phyloP scores from a whole-genome alignment of 1,140 invertebrate genomes.

The Papilio aristodemus region DNA sequence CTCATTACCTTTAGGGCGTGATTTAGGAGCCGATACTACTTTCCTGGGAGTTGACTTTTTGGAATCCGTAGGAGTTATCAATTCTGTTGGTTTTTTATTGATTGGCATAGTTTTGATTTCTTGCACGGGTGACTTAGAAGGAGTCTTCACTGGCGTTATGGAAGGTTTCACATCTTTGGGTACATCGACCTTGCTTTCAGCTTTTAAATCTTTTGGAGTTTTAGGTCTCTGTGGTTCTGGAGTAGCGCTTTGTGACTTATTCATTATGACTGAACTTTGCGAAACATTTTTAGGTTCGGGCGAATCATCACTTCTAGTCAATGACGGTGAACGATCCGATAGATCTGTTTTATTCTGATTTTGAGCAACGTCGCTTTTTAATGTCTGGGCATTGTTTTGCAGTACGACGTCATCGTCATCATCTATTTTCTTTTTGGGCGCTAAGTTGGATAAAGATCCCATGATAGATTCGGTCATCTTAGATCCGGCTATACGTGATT shows the following conservation, averaged over 20 bases:
- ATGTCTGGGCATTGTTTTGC: conserved; percentile 56
- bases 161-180: conserved; percentile 44
- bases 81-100: conserved; percentile 61
- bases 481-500: conserved; percentile 70
- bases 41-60: conserved; percentile 69
- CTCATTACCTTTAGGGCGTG: conserved; percentile 69
- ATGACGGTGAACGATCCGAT: conserved; percentile 76
- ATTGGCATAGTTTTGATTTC: conserved; percentile 49
- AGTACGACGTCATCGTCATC: conserved; percentile 75
- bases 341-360: conserved; percentile 60
- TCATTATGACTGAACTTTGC: conserved; percentile 48
- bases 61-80: conserved; percentile 53
- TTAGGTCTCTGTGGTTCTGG: conserved; percentile 67
- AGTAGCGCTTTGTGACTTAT: conserved; percentile 57
- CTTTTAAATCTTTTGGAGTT: conserved; percentile 67
- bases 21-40: conserved; percentile 63
- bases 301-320: conserved; percentile 77
- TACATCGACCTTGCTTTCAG: conserved; percentile 48
- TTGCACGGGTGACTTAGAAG: conserved; percentile 56
- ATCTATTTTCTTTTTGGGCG: conserved; percentile 62
- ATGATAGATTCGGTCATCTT: conserved; percentile 80
- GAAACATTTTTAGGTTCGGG: conserved; percentile 70
- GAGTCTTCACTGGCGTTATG: conserved; percentile 46
- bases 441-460: conserved; percentile 62
- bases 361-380: conserved; percentile 46